Evolutionary conservation across 2,113 vertebrate genomes (phyloP).

Genomic region (Varanus salvator): DNA sequence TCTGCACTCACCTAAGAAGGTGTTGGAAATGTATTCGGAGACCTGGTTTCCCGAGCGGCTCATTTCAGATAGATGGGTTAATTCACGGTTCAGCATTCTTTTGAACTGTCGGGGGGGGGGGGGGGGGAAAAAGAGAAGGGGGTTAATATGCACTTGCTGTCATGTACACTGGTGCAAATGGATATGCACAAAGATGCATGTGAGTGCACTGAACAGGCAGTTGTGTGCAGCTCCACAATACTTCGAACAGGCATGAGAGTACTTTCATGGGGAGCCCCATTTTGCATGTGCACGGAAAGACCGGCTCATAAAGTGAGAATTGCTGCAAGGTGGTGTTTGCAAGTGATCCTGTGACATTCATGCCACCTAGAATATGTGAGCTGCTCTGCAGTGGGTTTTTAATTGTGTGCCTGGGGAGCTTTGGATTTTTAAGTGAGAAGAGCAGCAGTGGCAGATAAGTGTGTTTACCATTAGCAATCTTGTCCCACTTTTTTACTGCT

Average conservation of each 20-base stretch:
- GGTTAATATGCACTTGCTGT: background rate
- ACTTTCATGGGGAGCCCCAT: background rate
- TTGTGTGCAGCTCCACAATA: too few relatives aligned
- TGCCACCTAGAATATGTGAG: background rate
- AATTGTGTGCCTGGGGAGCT: background rate
- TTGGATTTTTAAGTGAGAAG: background rate
- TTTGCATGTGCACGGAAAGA: background rate
- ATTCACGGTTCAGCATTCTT: constrained; percentile 94
- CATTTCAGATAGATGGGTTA: constrained; percentile 94
- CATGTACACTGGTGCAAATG: background rate
- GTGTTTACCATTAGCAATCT: background rate
- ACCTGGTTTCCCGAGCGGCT: constrained; percentile 96
- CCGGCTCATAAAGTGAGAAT: background rate
- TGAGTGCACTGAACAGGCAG: background rate
- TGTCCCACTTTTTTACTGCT: background rate
- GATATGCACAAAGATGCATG: too few relatives aligned
- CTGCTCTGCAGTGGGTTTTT: background rate
- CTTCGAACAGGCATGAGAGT: background rate
- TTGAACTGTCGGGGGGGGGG: constrained; percentile 76
- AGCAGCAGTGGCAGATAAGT: background rate
- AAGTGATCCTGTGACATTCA: background rate
- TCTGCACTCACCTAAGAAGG: constrained; percentile 87
- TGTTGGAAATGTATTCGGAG: constrained; percentile 95
- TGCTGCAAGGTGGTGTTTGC: background rate
- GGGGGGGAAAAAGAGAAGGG: background rate